A percentile compares a stretch with the other conserved stretches of the same genome.
Conservation (phyloP, 2,113 vertebrate species). For the Hipposideros armiger region DNA sequence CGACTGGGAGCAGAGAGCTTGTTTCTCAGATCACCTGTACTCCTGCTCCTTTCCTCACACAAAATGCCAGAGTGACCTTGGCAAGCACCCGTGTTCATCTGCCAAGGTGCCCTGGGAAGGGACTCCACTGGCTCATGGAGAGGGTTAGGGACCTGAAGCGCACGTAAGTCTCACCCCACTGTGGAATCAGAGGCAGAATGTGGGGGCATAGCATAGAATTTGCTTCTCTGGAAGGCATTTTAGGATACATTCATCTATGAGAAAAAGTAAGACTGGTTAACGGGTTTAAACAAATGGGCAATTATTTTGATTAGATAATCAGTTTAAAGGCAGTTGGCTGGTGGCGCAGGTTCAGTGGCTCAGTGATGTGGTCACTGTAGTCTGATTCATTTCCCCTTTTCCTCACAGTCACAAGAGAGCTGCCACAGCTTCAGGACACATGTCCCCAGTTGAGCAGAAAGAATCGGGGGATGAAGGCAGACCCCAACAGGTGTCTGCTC, state of each 20-base stretch:
- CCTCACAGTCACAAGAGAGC: neutral
- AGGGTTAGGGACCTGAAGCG: neutral
- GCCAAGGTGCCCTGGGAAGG: neutral
- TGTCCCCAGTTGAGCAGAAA: neutral
- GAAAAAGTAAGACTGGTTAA: neutral
- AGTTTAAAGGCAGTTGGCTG: neutral
- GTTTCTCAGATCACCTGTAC: neutral
- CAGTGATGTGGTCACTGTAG: neutral
- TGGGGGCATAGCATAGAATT: neutral
- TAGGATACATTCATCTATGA: neutral
- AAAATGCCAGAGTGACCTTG: neutral
- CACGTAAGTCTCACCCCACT: neutral
- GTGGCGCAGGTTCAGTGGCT: neutral
- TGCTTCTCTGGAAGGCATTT: neutral
- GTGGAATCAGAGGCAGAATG: neutral
- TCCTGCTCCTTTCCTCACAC: neutral
- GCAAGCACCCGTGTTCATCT: neutral
- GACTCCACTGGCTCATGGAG: neutral
- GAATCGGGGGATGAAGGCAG: neutral
- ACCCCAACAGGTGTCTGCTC: neutral
- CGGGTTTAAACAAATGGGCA: neutral
- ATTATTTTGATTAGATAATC: neutral
- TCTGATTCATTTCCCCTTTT: neutral
- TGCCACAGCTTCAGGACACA: neutral
- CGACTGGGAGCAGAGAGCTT: neutral